Percentiles rank a stretch among this genome's conserved stretches.
These are phyloP conservation scores for Leptinotarsa juncta DNA, from an alignment of 2,888 invertebrate genomes.

Conservation along the genomic window DNA sequence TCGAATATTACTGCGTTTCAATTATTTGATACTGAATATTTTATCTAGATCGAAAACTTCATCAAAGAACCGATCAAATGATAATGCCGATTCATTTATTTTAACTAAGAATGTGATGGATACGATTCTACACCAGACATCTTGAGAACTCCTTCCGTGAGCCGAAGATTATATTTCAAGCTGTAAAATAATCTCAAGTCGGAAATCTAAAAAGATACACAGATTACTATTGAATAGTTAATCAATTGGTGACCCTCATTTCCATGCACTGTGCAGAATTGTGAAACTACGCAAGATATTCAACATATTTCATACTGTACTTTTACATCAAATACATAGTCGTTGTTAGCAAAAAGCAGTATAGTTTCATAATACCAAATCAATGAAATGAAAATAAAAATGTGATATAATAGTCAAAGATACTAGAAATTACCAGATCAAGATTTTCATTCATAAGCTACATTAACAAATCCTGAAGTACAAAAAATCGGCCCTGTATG, in stretches of 20 bases:
- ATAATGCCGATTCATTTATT: background rate
- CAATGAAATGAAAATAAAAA: background rate
- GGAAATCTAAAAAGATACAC: no score
- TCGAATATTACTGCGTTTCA: no score
- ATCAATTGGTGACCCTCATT: slow-evolving; percentile 47
- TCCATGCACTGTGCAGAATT: slow-evolving; percentile 44
- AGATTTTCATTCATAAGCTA: background rate
- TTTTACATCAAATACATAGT: slow-evolving; percentile 27
- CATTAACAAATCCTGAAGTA: background rate
- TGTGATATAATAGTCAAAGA: background rate
- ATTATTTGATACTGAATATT: no score
- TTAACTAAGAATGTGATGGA: background rate
- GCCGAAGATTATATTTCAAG: background rate
- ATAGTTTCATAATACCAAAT: slow-evolving; percentile 11
- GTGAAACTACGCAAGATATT: slow-evolving; percentile 12
- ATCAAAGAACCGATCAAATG: no score
- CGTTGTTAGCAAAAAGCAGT: slow-evolving; percentile 29
- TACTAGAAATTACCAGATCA: slow-evolving; percentile 15
- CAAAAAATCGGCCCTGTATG: slow-evolving; percentile 21
- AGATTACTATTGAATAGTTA: slow-evolving; percentile 26
- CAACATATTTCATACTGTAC: slow-evolving; percentile 29
- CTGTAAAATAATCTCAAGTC: background rate
- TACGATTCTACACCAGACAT: background rate
- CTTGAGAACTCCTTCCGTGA: slow-evolving; percentile 4
- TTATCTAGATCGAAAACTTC: no score